Evolutionary conservation across 2,888 invertebrate genomes (phyloP).

Genomic region (Apoderus coryli): DNA sequence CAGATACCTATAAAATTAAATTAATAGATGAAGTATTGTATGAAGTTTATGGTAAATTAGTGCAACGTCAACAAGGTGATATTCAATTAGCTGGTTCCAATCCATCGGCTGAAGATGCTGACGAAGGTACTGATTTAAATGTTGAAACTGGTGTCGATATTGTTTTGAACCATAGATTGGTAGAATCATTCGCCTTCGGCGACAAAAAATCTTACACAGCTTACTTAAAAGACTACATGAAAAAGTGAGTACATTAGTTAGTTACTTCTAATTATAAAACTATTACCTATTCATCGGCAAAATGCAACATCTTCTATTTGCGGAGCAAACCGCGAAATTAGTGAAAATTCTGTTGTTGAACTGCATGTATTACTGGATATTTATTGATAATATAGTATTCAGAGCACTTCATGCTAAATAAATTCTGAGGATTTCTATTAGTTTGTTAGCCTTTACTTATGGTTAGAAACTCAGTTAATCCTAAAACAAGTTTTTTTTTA

Average conservation of each 20-base stretch:
- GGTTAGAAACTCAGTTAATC: slow-evolving; percentile 12
- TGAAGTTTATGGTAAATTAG: no score
- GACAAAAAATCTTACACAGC: slow-evolving; percentile 86
- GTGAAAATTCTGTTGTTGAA: no score
- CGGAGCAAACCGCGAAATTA: no score
- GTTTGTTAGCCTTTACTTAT: slow-evolving; percentile 10
- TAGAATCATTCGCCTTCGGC: slow-evolving; percentile 70
- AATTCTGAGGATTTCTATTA: slow-evolving; percentile 13
- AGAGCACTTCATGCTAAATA: slow-evolving; percentile 14
- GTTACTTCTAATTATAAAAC: no score
- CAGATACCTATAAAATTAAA: no score
- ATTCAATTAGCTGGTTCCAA: slow-evolving; percentile 78
- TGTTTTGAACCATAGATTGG: slow-evolving; percentile 80
- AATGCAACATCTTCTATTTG: no score
- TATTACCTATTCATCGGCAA: no score
- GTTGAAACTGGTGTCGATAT: slow-evolving; percentile 82
- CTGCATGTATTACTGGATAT: slow-evolving; percentile 30
- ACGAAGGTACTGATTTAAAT: slow-evolving; percentile 60
- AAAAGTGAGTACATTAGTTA: slow-evolving; percentile 97
- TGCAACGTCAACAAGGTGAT: slow-evolving; percentile 64
- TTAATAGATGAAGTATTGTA: no score
- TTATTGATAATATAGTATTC: no score
- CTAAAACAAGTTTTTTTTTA: no score
- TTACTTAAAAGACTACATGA: no score
- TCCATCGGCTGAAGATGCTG: slow-evolving; percentile 83